Base-by-base conservation (phyloP, 1,140 invertebrate genomes). In the Ridgeia piscesae region DNA sequence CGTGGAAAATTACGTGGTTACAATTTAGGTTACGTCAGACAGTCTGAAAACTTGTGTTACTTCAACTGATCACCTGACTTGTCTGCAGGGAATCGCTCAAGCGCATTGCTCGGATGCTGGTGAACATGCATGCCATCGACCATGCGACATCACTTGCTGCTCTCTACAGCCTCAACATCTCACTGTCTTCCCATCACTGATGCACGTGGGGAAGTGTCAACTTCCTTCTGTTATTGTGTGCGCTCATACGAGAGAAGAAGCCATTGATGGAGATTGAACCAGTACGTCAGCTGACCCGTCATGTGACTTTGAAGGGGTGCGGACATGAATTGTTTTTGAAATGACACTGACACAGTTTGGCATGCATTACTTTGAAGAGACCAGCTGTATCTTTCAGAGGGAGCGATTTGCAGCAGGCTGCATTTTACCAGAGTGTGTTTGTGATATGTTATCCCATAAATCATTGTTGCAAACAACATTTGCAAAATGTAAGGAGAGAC, bases 91-190 rank as follows among this genome's bases (percentile, higher is more conserved):
- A 95, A 33, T 92, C 94, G 34, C 94, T 96, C 33, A 95, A 95
- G 92, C 94, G 95, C 89, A 95, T 96, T 31, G 94, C 94, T 58
- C 95, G 95, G 92, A 92, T 96, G 50, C 93, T 96, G 42, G 93
- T 96, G 27, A 95, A 94, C 89, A 95, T 96, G 88, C 95, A 95
- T 93, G 95, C 95, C 50, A 92, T 95, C 91, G 94, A 96, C 92
- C 95, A 96, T 92, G 95, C 96, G 11, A 93, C 94, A 21, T 89
- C 77, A 42, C 88, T 96, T 17, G 94, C 95, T 14, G 94, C 95
- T 89, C 89, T 95, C 92, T 95, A 95, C 93, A 94, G 95, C 91
- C 93, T 95, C 58, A 94, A 94, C 58, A 92, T 93, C 77, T 89
- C 92, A n/a, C 35, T 92, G 89, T 90, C 89, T 14, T 34, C 11